Percentiles rank a stretch among this genome's conserved stretches.
Conservation (phyloP, 2,888 invertebrate species). For the Chrysolina haemoptera region DNA sequence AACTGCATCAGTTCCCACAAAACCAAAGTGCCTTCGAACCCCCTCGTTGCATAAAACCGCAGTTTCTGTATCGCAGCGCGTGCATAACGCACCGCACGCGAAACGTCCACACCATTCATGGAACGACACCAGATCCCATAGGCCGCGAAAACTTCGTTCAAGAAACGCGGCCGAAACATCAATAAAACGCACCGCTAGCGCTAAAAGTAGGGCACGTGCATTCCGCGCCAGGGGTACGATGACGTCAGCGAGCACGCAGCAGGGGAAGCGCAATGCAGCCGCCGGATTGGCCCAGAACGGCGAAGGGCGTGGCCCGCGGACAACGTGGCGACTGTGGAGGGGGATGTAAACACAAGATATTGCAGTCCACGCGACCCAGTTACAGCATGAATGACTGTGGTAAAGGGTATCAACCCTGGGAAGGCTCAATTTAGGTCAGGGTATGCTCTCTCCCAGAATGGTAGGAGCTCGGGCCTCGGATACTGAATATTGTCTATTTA, state of each 20-base stretch:
- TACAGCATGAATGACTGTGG: slow-evolving; percentile 59
- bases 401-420: slow-evolving; percentile 68
- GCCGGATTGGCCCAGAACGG: slow-evolving; percentile 14
- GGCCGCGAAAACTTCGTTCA: slow-evolving; percentile 15
- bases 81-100: no score
- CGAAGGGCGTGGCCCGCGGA: slow-evolving; percentile 26
- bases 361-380: slow-evolving; percentile 61
- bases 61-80: no score
- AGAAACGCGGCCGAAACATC: slow-evolving; percentile 56
- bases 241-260: slow-evolving; percentile 37
- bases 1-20: no score
- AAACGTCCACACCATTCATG: not conserved
- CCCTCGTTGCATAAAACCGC: no score
- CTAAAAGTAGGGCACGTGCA: slow-evolving; percentile 43
- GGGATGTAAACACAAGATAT: not conserved
- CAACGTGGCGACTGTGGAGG: slow-evolving; percentile 19
- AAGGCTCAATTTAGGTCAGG: slow-evolving; percentile 59
- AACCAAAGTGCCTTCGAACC: no score
- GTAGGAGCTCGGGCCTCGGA: not conserved
- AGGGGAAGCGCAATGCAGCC: slow-evolving; percentile 29
- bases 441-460: not conserved
- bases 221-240: slow-evolving; percentile 17
- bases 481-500: slow-evolving; percentile 9
- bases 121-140: not conserved
- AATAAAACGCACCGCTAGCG: slow-evolving; percentile 54